These are phyloP conservation scores for Drosophila maculinotata DNA, from an alignment of 2,888 invertebrate species.

Conservation along the genomic window DNA sequence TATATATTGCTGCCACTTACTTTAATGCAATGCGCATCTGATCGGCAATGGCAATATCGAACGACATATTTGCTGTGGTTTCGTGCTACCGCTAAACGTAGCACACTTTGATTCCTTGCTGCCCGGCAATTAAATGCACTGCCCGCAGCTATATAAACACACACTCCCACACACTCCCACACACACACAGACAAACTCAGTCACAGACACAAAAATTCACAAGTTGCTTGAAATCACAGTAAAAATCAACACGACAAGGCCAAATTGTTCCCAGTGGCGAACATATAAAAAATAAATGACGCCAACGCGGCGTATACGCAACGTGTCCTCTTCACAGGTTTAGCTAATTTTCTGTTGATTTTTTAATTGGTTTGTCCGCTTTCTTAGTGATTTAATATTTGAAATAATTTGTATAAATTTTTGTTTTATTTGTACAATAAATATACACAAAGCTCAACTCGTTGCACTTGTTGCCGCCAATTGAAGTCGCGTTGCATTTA, in stretches of 20 bases:
- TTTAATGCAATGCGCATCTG: slow-evolving; percentile 83
- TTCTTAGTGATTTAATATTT: neutral
- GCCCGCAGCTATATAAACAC: slow-evolving; percentile 1
- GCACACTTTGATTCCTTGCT: slow-evolving; percentile 46
- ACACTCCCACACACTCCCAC: slow-evolving; percentile 1
- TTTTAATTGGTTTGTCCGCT: slow-evolving; percentile 2
- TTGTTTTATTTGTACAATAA: neutral
- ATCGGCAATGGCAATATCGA: slow-evolving; percentile 83
- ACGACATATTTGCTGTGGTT: slow-evolving; percentile 72
- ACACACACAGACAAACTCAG: neutral
- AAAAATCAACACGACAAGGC: slow-evolving; percentile 42
- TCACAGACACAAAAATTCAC: slow-evolving; percentile 24
- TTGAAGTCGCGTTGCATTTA: slow-evolving; percentile 26
- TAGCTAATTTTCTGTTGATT: slow-evolving; percentile 22
- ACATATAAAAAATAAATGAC: slow-evolving; percentile 35
- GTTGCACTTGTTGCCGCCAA: slow-evolving; percentile 44
- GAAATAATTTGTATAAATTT: neutral
- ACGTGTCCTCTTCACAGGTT: slow-evolving; percentile 44
- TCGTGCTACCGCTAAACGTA: slow-evolving; percentile 18
- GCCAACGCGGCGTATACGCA: slow-evolving; percentile 51
- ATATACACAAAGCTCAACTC: slow-evolving; percentile 10
- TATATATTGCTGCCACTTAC: slow-evolving; percentile 68
- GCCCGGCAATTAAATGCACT: slow-evolving; percentile 23
- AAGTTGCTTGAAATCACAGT: slow-evolving; percentile 56
- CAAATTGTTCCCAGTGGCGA: slow-evolving; percentile 37